Percentiles rank a stretch among this genome's conserved stretches.
phyloP scores from a whole-genome alignment of 2,797 vertebrate species.

The Bradypodion pumilum region DNA sequence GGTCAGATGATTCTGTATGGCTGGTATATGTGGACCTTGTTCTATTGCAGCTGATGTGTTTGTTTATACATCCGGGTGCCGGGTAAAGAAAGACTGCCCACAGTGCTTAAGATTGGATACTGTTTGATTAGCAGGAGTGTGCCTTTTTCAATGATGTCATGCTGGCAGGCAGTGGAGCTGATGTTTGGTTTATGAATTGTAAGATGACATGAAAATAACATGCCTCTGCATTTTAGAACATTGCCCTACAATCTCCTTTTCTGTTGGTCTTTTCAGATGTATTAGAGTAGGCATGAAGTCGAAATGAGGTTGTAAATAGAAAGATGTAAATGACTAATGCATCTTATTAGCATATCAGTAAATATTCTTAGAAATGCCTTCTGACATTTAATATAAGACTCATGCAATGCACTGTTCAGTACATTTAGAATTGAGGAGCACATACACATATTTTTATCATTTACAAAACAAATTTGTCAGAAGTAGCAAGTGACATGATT shows the following conservation, averaged over 20 bases:
- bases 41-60: constrained; percentile 59
- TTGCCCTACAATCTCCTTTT: neutral
- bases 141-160: constrained; percentile 50
- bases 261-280: neutral
- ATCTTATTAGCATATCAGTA: no score
- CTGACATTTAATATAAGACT: neutral
- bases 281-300: no score
- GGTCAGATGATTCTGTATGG: neutral
- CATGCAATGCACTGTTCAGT: neutral
- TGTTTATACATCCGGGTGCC: constrained; percentile 89
- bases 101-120: constrained; percentile 19
- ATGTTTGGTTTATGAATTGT: neutral
- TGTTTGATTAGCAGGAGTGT: neutral
- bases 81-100: constrained; percentile 16
- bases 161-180: neutral
- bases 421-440: neutral
- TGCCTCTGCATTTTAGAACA: neutral
- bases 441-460: neutral
- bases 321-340: neutral
- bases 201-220: neutral
- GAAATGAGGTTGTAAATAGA: neutral
- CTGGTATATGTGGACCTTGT: neutral
- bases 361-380: neutral
- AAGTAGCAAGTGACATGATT: neutral
- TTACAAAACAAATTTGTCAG: neutral